Evolutionary conservation across 2,888 invertebrate genomes (phyloP), one percentile per base, ranked within the genome.

Genomic region (Mimachlamys varia): DNA sequence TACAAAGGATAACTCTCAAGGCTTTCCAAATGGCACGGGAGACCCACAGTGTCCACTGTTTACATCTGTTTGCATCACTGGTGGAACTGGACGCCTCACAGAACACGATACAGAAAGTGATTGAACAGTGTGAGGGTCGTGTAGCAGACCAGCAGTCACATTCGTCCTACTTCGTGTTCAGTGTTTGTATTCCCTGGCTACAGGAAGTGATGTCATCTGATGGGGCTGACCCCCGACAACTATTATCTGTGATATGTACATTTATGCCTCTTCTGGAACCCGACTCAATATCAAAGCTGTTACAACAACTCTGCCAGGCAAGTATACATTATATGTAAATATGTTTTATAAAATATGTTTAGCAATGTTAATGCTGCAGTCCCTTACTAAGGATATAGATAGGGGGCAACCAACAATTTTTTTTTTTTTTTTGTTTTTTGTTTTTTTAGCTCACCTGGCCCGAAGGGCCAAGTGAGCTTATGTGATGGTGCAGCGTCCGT

Each of bases 171-270:
- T 95, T 95, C 93, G 93, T 95, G 87, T 94, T 93, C 91, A 92
- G 93, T 91, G 92, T 95, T 22, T 94, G 94, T 93, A 89, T 95
- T 27, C 94, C 94, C 37, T 95, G 95, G 95, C 88, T 95, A 22
- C 91, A 93, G 58, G 92, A 93, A 89, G 90, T 89, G 17, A 90
- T 92, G 38, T 53, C 58, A 53, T 87, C 89, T 58, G 91, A 87
- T 19, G 38, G 55, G 33, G 91, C 92, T 22, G 93, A 94, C 89
- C 90, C 93, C 27, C 92, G 89, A 88, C 92, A 93, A 89, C 88
- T 94, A 27, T 90, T 94, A 17, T 91, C 92, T 62, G 92, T 94
- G 87, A 92, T 94, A n/a, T 93, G 93, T 91, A 91, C 93, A 87
- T 94, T 94, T 90, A 89, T 94, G 37, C 90, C 93, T 33, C 89